Evolutionary conservation across 2,888 invertebrate genomes (phyloP).

Genomic region (Drosophila gaucha): DNA sequence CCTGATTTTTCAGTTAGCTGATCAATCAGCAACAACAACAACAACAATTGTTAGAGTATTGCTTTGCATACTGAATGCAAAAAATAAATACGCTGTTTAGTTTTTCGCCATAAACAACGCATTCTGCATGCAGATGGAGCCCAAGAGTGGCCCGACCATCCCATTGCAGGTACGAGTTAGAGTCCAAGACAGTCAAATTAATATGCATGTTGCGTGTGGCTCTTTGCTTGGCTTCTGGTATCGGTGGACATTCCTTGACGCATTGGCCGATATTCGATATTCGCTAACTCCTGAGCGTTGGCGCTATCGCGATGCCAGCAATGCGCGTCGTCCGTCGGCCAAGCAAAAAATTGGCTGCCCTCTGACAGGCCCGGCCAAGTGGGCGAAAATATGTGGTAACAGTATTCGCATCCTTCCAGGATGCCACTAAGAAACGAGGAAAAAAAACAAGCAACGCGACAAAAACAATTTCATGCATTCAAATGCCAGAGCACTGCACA

Average conservation of each 20-base stretch:
- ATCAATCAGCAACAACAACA: conserved; percentile 49
- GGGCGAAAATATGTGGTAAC: conserved; percentile 75
- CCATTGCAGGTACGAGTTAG: conserved; percentile 8
- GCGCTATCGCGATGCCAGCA: conserved; percentile 72
- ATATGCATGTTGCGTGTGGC: conserved; percentile 62
- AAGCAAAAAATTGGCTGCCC: conserved; percentile 50
- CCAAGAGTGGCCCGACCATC: conserved; percentile 34
- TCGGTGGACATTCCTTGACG: conserved; percentile 62
- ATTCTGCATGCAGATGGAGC: conserved; percentile 68
- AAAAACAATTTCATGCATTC: conserved; percentile 78
- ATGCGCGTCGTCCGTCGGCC: conserved; percentile 23
- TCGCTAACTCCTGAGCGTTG: conserved; percentile 36
- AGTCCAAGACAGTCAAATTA: conserved; percentile 47
- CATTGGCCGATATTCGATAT: conserved; percentile 78
- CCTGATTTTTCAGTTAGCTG: conserved; percentile 68
- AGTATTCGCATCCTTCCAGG: conserved; percentile 68
- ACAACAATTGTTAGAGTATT: conserved; percentile 38
- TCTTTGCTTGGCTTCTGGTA: conserved; percentile 36
- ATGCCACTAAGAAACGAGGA: conserved; percentile 18
- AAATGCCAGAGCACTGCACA: conserved; percentile 66
- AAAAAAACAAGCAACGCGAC: conserved; percentile 45
- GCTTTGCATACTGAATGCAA: conserved; percentile 49
- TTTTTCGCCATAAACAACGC: conserved; percentile 66
- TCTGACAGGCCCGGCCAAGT: conserved; percentile 65
- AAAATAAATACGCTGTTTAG: conserved; percentile 40